Conservation (phyloP, 2,797 vertebrate genomes). For the Poeciliopsis turneri region DNA sequence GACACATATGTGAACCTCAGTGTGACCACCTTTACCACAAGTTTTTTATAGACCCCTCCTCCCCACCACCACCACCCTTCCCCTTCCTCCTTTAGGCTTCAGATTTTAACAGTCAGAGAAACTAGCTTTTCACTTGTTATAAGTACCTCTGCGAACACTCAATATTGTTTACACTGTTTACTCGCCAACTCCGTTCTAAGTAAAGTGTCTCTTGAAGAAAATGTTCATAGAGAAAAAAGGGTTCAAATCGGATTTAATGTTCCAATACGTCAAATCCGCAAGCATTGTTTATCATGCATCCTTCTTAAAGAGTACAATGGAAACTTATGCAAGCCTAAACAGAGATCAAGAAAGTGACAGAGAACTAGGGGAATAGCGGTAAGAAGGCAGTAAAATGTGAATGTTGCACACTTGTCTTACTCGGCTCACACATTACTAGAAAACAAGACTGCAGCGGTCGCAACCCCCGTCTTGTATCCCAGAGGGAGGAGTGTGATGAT, state of each 20-base stretch:
- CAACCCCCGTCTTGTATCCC: conserved; percentile 51
- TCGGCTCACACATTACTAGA: conserved; percentile 62
- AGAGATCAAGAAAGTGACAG: conserved; percentile 22
- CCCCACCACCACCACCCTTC: too few species aligned
- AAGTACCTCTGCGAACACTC: conserved; percentile 17
- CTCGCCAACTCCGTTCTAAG: not conserved
- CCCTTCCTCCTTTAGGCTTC: not conserved
- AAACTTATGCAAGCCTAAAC: conserved; percentile 8
- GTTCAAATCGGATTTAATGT: not conserved
- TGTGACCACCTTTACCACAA: conserved; percentile 69
- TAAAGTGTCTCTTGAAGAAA: not conserved
- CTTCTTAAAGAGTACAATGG: not conserved
- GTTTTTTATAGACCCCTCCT: conserved; percentile 18
- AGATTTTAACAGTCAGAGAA: conserved; percentile 15
- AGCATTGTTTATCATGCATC: not conserved
- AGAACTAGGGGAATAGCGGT: not conserved
- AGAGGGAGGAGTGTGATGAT: conserved; percentile 62
- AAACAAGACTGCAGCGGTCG: conserved; percentile 56
- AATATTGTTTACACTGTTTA: not conserved
- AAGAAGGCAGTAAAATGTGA: conserved; percentile 21
- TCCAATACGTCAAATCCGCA: conserved; percentile 2
- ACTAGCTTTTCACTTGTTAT: conserved; percentile 31
- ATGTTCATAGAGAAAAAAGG: not conserved
- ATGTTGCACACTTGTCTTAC: conserved; percentile 10
- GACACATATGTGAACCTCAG: conserved; percentile 57